Percentiles rank a stretch among this genome's conserved stretches.
Conservation (phyloP, 2,113 vertebrate species). For the Scopus umbretta region DNA sequence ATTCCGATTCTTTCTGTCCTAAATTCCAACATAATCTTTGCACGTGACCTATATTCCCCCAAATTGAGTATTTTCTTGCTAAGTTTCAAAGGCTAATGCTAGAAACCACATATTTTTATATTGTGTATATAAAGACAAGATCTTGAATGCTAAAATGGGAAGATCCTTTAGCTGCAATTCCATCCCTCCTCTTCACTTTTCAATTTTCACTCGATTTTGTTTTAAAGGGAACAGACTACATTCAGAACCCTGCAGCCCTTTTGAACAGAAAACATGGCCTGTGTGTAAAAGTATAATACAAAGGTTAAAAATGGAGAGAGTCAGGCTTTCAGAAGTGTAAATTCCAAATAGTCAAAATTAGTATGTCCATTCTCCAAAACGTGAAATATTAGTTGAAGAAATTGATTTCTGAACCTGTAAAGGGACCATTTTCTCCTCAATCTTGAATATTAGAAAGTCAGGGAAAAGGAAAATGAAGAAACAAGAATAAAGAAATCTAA, state of each 20-base stretch:
- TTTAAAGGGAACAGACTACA: not conserved
- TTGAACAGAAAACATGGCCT: not conserved
- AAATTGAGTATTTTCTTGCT: not conserved
- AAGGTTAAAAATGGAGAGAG: not conserved
- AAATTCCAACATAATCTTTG: not conserved
- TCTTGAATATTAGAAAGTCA: not conserved
- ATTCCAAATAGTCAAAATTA: not conserved
- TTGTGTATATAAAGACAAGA: not conserved
- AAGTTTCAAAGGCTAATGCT: not conserved
- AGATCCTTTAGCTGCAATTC: not conserved
- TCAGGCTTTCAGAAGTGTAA: not conserved
- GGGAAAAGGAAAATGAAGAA: not conserved
- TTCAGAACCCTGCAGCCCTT: not conserved
- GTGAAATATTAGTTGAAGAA: not conserved
- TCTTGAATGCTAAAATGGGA: not conserved
- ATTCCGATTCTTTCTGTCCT: not conserved
- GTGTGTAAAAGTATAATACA: not conserved
- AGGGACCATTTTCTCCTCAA: not conserved
- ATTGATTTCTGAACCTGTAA: not conserved
- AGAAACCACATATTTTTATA: not conserved
- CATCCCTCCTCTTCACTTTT: not conserved
- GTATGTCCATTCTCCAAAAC: not conserved
- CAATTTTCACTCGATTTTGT: not conserved
- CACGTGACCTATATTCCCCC: not conserved
- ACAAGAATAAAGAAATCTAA: not conserved